Conservation (phyloP, 2,888 invertebrate genomes). For the Phasia obesa region DNA sequence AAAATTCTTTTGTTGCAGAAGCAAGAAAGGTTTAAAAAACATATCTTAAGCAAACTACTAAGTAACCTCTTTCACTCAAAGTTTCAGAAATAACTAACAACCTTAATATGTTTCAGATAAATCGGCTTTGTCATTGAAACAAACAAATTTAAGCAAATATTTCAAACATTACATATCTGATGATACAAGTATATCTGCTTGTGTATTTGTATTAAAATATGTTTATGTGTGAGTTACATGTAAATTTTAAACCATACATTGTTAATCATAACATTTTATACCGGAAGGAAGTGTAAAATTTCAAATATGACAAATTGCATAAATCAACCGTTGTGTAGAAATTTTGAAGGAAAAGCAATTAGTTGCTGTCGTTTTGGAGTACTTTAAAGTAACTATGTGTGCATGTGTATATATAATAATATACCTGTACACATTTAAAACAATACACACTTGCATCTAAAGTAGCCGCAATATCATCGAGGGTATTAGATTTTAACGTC, state of each 20-base stretch:
- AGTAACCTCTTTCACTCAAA: background rate
- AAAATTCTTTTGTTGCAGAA: no score
- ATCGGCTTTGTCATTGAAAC: background rate
- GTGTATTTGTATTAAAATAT: constrained; percentile 12
- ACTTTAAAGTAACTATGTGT: background rate
- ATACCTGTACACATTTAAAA: constrained; percentile 28
- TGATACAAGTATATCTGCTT: background rate
- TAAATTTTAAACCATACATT: constrained; percentile 48
- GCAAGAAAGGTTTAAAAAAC: background rate
- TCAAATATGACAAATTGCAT: constrained; percentile 73
- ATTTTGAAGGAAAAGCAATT: constrained; percentile 70
- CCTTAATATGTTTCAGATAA: background rate
- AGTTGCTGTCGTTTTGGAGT: constrained; percentile 59
- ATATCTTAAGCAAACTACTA: no score
- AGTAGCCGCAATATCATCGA: constrained; percentile 43
- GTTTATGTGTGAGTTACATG: background rate
- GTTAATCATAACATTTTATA: constrained; percentile 69
- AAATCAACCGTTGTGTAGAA: constrained; percentile 71
- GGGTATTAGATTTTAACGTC: constrained; percentile 55
- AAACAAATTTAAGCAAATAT: background rate
- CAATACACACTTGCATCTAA: constrained; percentile 27
- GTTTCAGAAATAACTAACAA: background rate
- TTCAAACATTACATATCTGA: background rate
- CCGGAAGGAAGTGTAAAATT: constrained; percentile 73
- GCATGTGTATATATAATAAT: background rate